Conservation (phyloP, 2,888 invertebrate genomes). For the Lasioglossum morio region DNA sequence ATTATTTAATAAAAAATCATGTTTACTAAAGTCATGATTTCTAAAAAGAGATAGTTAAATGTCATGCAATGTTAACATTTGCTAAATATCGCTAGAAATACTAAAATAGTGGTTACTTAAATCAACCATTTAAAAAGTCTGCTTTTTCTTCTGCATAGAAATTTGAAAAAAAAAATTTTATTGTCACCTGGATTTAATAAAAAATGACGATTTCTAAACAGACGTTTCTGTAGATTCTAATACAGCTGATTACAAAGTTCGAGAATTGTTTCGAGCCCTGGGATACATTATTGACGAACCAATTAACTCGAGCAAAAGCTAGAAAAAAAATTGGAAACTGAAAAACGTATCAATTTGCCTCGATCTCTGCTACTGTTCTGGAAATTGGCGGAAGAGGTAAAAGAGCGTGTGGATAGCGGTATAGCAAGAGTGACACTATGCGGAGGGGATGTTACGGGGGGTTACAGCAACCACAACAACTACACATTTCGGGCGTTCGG, state of each 20-base stretch:
- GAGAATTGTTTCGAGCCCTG: background rate
- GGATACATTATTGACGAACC: background rate
- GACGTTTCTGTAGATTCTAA: background rate
- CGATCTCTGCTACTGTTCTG: background rate
- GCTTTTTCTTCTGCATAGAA: background rate
- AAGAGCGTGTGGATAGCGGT: constrained; percentile 24
- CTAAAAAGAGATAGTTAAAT: too few relatives aligned
- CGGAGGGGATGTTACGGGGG: constrained; percentile 58
- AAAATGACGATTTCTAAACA: background rate
- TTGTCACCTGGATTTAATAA: background rate
- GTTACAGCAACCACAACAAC: constrained; percentile 80
- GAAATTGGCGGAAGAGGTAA: constrained; percentile 26
- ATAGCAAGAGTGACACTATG: constrained; percentile 56
- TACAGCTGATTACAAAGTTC: background rate
- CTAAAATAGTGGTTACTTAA: too few relatives aligned
- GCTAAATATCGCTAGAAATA: too few relatives aligned
- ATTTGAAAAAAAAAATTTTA: background rate
- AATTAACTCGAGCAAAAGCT: background rate
- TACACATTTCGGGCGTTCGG: constrained; percentile 81
- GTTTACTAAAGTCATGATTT: too few relatives aligned
- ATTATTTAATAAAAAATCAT: too few relatives aligned
- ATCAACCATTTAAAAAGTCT: background rate
- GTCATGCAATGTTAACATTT: too few relatives aligned
- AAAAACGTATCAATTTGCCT: background rate
- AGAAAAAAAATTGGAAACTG: background rate